Evolutionary conservation across 2,797 vertebrate genomes (phyloP), one percentile per base, ranked within the genome.

Genomic region (Sebastolobus altivelis): DNA sequence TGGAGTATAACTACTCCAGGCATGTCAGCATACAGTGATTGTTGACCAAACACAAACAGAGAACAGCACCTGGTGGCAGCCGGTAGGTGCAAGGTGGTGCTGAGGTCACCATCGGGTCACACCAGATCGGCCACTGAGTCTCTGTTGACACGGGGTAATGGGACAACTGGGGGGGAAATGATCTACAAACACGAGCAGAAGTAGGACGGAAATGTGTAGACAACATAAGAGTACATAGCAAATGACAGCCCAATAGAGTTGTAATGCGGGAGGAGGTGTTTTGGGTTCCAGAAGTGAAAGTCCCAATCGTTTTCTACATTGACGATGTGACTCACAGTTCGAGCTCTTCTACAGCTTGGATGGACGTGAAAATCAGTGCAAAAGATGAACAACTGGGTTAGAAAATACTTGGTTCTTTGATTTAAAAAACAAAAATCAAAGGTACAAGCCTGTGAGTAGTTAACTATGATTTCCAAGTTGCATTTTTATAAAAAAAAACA

Each of bases 31-130:
- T 75, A 65, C 75, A 52, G 46, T 16, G 56, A 75, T n/a, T 82
- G 73, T 75, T 87, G 72, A 77, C 43, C 65, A 66, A 89, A 87
- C 65, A 77, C 83, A 88, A 83, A 90, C 81, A 85, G 54, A 75
- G 66, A 75, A 59, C 58, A 68, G 81, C 29, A 56, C 79, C 52
- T 70, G 65, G 79, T 56, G 62, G 67, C 77, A 80, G 63, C 60
- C 69, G 81, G 76, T 46, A 40, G 66, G 54, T 60, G 12, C 62
- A 49, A 81, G 62, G 59, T 73, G 71, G 38, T n/a, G 80, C 38
- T 20, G 35, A 73, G 82, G 76, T 89, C 91, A 76, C 35, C 35
- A 1, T 3, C 38, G 55, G 83, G 84, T 80, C 85, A 72, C 31
- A 46, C 9, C 22, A 54, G 35, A 20, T 38, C 40, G 65, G 62